Evolutionary conservation across 92 coral and sea anemone genomes (phyloP).

Genomic region (Porites evermanni): DNA sequence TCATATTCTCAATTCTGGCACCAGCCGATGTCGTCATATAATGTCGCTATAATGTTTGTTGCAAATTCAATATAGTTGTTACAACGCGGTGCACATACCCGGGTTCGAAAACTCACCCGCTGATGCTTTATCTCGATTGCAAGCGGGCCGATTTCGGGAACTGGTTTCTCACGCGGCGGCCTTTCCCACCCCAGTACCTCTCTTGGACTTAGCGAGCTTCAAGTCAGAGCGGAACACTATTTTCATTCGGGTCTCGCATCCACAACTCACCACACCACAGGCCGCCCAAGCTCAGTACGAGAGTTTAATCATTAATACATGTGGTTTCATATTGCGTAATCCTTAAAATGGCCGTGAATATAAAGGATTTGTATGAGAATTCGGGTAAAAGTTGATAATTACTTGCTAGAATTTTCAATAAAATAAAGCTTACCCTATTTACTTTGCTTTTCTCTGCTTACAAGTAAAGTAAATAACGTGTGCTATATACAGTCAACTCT

Average conservation of each 20-base stretch:
- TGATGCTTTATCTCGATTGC: slow-evolving; percentile 72
- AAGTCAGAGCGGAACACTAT: slow-evolving; percentile 24
- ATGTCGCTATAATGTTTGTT: slow-evolving; percentile 56
- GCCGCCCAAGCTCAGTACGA: too few relatives aligned
- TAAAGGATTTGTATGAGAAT: too few relatives aligned
- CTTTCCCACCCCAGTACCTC: slow-evolving; percentile 18
- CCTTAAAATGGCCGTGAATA: too few relatives aligned
- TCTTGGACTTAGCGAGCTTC: background rate
- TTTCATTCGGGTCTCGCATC: slow-evolving; percentile 30
- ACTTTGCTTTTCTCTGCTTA: too few relatives aligned
- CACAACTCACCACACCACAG: slow-evolving; percentile 43
- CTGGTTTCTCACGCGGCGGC: slow-evolving; percentile 49
- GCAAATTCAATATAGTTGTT: slow-evolving; percentile 38
- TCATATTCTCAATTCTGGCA: slow-evolving; percentile 46
- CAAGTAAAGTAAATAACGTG: too few relatives aligned
- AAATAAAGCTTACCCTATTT: too few relatives aligned
- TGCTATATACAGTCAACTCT: too few relatives aligned
- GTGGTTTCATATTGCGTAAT: too few relatives aligned
- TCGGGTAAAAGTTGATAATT: too few relatives aligned
- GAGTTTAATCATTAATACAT: too few relatives aligned
- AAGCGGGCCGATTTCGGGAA: slow-evolving; percentile 39
- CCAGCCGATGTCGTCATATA: slow-evolving; percentile 42
- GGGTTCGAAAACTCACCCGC: slow-evolving; percentile 41
- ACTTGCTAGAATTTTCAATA: too few relatives aligned
- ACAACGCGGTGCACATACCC: slow-evolving; percentile 42